A percentile compares a stretch with the other conserved stretches of the same genome.
Evolutionary conservation across 2,888 invertebrate genomes (phyloP).

Genomic region (Orgyia antiqua): DNA sequence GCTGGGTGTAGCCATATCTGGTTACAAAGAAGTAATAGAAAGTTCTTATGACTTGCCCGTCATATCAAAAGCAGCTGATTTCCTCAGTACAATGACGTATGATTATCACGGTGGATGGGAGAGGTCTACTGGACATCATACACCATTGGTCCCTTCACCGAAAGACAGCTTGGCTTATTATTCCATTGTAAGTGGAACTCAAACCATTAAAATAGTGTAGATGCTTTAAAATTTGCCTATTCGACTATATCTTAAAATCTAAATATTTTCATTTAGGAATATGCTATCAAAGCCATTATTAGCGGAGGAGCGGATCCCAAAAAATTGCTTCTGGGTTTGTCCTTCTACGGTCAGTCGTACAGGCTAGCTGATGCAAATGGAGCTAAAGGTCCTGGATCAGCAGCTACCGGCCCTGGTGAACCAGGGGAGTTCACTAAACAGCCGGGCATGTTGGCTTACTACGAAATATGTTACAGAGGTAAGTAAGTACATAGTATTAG

Average conservation of each 20-base stretch:
- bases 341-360: slow-evolving; percentile 93
- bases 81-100: slow-evolving; percentile 91
- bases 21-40: slow-evolving; percentile 93
- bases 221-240: too few species aligned
- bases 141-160: slow-evolving; percentile 83
- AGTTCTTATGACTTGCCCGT: slow-evolving; percentile 88
- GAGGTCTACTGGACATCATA: slow-evolving; percentile 86
- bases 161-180: slow-evolving; percentile 86
- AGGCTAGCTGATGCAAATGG: slow-evolving; percentile 73
- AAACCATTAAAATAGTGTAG: background rate
- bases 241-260: too few species aligned
- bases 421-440: slow-evolving; percentile 90
- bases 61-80: slow-evolving; percentile 84
- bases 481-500: background rate
- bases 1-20: slow-evolving; percentile 90
- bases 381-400: slow-evolving; percentile 75
- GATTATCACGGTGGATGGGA: slow-evolving; percentile 96
- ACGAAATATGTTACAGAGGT: slow-evolving; percentile 88
- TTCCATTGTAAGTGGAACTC: slow-evolving; percentile 84
- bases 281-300: slow-evolving; percentile 86
- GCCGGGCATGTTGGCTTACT: slow-evolving; percentile 92
- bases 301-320: slow-evolving; percentile 85
- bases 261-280: too few species aligned
- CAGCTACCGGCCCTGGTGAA: slow-evolving; percentile 85
- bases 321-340: slow-evolving; percentile 88